Conservation (phyloP, 2,888 invertebrate species). For the Philhelius pedissequus region DNA sequence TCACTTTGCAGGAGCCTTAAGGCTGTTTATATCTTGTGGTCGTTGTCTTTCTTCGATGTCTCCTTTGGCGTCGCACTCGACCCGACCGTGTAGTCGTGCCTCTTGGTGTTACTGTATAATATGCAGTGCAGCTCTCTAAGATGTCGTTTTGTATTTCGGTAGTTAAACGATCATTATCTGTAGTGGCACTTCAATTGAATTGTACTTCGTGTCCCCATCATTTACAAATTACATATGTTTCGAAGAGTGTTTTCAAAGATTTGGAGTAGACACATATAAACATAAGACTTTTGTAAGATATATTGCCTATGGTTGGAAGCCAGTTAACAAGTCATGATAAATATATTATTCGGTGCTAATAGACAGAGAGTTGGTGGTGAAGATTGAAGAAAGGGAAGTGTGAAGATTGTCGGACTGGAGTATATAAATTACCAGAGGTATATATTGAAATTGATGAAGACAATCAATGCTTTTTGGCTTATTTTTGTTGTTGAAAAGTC, state of each 20-base stretch:
- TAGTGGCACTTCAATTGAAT: constrained; percentile 66
- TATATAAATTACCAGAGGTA: constrained; percentile 23
- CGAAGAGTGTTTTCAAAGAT: constrained; percentile 43
- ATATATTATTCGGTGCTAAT: constrained; percentile 29
- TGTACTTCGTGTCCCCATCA: constrained; percentile 61
- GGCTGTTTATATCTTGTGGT: constrained; percentile 34
- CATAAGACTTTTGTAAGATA: not conserved
- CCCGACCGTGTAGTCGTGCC: constrained; percentile 12
- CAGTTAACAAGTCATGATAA: constrained; percentile 33
- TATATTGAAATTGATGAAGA: constrained; percentile 6
- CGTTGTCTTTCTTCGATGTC: not conserved
- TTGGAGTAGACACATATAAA: constrained; percentile 11
- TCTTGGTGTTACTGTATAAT: not conserved
- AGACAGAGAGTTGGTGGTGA: not conserved
- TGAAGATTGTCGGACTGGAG: not conserved
- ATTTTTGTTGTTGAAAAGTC: not conserved
- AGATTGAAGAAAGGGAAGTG: constrained; percentile 3
- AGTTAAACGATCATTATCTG: constrained; percentile 64
- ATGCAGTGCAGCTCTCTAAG: not conserved
- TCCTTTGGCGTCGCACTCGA: too few species aligned
- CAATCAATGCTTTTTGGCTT: not conserved
- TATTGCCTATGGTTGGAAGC: constrained; percentile 24
- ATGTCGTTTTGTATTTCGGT: constrained; percentile 57
- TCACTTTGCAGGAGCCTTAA: not conserved
- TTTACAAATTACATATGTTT: constrained; percentile 65